Base-by-base conservation (phyloP, 1,140 invertebrate genomes). In the Trichonephila clavipes region DNA sequence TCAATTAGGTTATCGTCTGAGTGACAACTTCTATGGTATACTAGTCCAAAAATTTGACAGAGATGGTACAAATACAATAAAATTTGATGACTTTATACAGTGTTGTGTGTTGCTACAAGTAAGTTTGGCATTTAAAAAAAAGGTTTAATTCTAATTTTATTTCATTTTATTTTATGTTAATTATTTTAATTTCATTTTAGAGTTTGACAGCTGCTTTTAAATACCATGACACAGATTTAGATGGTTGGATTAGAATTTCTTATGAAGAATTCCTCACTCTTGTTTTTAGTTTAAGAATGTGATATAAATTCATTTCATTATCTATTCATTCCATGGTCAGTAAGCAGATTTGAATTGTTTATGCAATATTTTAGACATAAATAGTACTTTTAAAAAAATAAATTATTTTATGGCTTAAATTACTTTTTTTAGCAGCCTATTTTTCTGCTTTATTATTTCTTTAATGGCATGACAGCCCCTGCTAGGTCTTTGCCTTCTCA, bases 41-140 rank as follows among this genome's bases (percentile, higher is more conserved):
- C 96, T 99, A 95, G 96, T 99, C 28, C 97, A 97, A 94, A 99
- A 99, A 96, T 99, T 99, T 96, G 99, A 99, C 96, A 96, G 99
- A 94, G 97, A 97, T 95, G 98, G 98, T n/a, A 96, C 97, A 95
- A 98, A 98, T 64, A 77, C 90, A 0, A 98, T 99, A 94, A 97
- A 98, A 59, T 99, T 99, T 97, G 99, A 99, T 97, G 99, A 99
- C 96, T 99, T 99, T 95, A 99, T 99, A 95, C 99, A 99, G 96
- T 99, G 98, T 95, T 99, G 98, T 95, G 97, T 99, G 94, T 97
- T 98, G 18, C 96, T 99, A 94, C 98, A 99, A 97, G 98, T 99
- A 97, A 98, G 97, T 97, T 94, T 59, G 8, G n/a, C 21, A 7
- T 51, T 61, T 12, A 14, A 24, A 28, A 14, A 24, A 28, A 28